These are phyloP conservation scores for Apostichopus japonicus DNA, from an alignment of 35 echinoderm and acorn worm genomes.

Conservation along the genomic window DNA sequence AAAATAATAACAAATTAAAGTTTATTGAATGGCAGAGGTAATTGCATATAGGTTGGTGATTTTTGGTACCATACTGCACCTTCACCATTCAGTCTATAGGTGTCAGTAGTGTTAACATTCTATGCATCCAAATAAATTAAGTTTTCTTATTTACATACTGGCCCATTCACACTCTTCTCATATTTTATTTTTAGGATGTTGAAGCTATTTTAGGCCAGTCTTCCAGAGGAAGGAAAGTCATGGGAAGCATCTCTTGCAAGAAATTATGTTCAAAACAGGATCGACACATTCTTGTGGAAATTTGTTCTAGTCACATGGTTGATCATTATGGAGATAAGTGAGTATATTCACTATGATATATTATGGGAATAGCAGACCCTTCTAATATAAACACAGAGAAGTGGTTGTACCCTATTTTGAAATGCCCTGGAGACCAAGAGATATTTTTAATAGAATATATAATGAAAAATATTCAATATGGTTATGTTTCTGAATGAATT, in stretches of 20 bases:
- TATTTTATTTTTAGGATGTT: slow-evolving; percentile 2
- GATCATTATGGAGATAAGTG: slow-evolving; percentile 26
- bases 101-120: neutral
- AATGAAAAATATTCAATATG: neutral
- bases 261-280: slow-evolving; percentile 14
- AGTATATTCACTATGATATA: neutral
- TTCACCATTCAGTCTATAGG: too few species aligned
- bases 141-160: neutral
- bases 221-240: slow-evolving; percentile 25
- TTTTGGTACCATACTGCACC: too few species aligned
- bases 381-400: neutral
- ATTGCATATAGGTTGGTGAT: too few species aligned
- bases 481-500: neutral
- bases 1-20: too few species aligned
- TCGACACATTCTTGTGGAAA: slow-evolving; percentile 33
- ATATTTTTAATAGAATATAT: neutral
- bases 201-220: neutral
- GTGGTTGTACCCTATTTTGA: neutral
- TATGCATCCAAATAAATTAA: neutral
- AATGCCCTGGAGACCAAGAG: too few species aligned
- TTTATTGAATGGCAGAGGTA: too few species aligned
- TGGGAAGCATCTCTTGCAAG: too few species aligned
- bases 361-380: neutral
- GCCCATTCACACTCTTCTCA: neutral
- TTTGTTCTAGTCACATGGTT: neutral